phyloP scores from a whole-genome alignment of 2,113 vertebrate species.

The Hippocampus abdominalis region DNA sequence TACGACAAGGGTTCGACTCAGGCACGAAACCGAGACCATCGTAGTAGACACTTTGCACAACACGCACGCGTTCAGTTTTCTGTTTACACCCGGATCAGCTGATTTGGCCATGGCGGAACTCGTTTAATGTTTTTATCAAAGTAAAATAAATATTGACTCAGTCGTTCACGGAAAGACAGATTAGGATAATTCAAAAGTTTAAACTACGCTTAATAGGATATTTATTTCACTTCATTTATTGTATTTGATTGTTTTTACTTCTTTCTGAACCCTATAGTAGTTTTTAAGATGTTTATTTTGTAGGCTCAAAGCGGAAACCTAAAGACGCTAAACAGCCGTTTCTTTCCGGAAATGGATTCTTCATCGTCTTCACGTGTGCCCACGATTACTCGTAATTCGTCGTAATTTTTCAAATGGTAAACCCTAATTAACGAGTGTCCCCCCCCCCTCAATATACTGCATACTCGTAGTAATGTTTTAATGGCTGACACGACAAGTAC shows the following conservation, averaged over 20 bases:
- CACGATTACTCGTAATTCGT: not conserved
- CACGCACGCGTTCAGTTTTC: slow-evolving; percentile 10
- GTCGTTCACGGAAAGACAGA: not conserved
- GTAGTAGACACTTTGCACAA: not conserved
- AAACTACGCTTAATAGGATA: not conserved
- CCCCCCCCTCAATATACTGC: no score
- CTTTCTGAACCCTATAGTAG: not conserved
- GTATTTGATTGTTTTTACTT: not conserved
- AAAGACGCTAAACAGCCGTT: not conserved
- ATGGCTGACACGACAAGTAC: slow-evolving; percentile 48
- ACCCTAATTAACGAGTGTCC: no score
- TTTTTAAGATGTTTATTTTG: not conserved
- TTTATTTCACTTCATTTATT: not conserved
- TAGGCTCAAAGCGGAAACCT: not conserved
- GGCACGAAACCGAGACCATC: not conserved
- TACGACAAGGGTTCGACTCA: not conserved
- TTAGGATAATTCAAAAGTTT: not conserved
- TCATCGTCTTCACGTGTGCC: not conserved
- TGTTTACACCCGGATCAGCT: slow-evolving; percentile 66
- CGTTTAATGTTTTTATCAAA: slow-evolving; percentile 24
- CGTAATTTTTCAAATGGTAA: not conserved
- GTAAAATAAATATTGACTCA: slow-evolving; percentile 22
- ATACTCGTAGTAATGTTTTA: slow-evolving; percentile 1
- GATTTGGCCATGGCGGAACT: slow-evolving; percentile 42
- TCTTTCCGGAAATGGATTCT: slow-evolving; percentile 23